Evolutionary conservation across 2,888 invertebrate species (phyloP), one percentile per base, ranked within the genome.

Genomic region (Folsomia manolachei): DNA sequence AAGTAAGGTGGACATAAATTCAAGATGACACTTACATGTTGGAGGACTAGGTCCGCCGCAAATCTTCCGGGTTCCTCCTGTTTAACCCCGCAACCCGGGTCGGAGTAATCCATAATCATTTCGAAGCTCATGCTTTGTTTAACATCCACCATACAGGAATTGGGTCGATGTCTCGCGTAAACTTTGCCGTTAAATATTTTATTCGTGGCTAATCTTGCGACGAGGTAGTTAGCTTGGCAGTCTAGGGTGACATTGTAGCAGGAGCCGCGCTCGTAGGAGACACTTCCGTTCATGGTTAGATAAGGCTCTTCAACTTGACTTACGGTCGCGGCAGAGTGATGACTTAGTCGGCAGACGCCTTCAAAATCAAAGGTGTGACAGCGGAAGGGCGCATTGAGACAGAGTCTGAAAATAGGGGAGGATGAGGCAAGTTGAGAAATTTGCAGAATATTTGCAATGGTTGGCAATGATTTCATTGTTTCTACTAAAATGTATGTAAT

Each of bases 151-250:
- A 84, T 83, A 73, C 86, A 86, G 1, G 84, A 83, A 75, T 84
- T 85, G 52, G 86, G 85, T n/a, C 83, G 80, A 56, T 82, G 82
- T 71, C 84, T 83, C 63, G 84, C 83, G 81, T 86, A 86, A 18
- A 86, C 83, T 78, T 85, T 85, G 9, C 85, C 86, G 79, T 84
- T 84, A 81, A 86, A 86, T 27, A 85, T 79, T 76, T 84, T 82
- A 76, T 84, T 84, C 39, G 85, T 85, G 39, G 82, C 79, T 21
- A 86, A 82, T 18, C 82, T 82, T 14, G 85, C 85, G 21, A 84
- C 80, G 84, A 86, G 84, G 73, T 84, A 84, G 23, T 83, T 81
- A 7, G 85, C 83, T 23, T 83, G 81, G 76, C 85, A 85, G 72
- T 85, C 83, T 27, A 85, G 82, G 4, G 82, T 82, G 14, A 84